Percentiles rank a stretch among this genome's conserved stretches.
Conservation (phyloP, 2,888 invertebrate species). For the Agrochola circellaris region DNA sequence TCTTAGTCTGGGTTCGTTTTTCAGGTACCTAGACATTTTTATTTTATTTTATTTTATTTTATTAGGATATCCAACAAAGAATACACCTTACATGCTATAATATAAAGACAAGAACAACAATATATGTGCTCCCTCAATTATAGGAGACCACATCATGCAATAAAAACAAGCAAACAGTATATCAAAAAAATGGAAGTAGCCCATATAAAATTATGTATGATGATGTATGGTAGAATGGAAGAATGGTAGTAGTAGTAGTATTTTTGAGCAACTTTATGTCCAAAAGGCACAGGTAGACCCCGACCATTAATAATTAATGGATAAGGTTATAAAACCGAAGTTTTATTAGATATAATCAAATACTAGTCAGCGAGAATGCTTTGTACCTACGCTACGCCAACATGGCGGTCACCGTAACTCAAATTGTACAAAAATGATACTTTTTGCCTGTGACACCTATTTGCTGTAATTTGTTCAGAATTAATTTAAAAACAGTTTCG, state of each 20-base stretch:
- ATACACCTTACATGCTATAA: no score
- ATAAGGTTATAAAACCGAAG: not conserved
- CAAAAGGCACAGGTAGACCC: not conserved
- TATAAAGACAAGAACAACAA: no score
- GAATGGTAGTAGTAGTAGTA: no score
- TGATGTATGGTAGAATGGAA: no score
- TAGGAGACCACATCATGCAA: no score
- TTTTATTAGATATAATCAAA: slow-evolving; percentile 1
- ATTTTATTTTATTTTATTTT: no score
- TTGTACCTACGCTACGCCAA: not conserved
- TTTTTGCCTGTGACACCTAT: slow-evolving; percentile 6
- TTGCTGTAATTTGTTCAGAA: slow-evolving; percentile 5
- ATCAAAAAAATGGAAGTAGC: no score
- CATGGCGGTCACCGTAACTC: not conserved
- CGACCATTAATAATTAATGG: not conserved
- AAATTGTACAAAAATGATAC: slow-evolving; percentile 13
- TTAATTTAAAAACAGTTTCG: slow-evolving; percentile 10
- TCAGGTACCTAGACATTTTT: slow-evolving; percentile 1
- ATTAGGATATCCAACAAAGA: no score
- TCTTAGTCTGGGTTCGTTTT: not conserved
- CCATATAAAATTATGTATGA: no score
- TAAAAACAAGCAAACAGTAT: no score
- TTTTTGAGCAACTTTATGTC: not conserved
- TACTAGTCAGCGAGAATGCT: not conserved
- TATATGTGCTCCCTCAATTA: no score